Evolutionary conservation across 1,140 invertebrate species (phyloP).

Genomic region (Procambarus virginalis): DNA sequence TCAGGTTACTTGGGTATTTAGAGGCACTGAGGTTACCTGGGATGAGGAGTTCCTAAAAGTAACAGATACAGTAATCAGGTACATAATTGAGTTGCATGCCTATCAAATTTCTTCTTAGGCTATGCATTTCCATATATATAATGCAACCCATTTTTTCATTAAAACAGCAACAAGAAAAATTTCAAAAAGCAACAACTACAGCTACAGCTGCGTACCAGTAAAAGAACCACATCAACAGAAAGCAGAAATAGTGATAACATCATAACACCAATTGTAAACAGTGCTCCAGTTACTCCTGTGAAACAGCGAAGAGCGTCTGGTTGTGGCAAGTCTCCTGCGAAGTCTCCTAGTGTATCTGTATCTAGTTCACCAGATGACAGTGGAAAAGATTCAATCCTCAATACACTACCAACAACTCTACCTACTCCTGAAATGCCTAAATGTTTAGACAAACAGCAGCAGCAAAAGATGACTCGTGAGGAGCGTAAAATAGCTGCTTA

Average conservation of each 20-base stretch:
- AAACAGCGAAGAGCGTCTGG: conserved; percentile 63
- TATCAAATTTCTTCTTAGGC: too few species aligned
- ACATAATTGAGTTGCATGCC: too few species aligned
- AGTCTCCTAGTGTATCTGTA: conserved; percentile 32
- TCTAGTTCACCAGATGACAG: conserved; percentile 28
- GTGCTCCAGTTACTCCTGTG: conserved; percentile 37
- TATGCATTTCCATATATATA: too few species aligned
- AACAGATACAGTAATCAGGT: too few species aligned
- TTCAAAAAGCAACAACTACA: conserved; percentile 52
- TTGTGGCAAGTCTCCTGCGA: conserved; percentile 60
- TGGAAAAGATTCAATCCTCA: conserved; percentile 11
- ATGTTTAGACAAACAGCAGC: conserved; percentile 60
- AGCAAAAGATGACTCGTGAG: conserved; percentile 82
- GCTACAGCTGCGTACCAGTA: conserved; percentile 46
- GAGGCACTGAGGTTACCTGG: too few species aligned
- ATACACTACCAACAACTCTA: conserved; percentile 25
- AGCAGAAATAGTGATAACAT: conserved; percentile 29
- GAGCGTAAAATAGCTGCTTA: conserved; percentile 97
- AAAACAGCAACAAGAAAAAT: conserved; percentile 49
- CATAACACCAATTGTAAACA: neutral
- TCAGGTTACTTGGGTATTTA: too few species aligned
- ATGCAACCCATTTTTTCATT: neutral
- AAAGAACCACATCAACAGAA: conserved; percentile 57
- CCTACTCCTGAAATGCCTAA: conserved; percentile 36
- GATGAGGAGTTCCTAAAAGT: too few species aligned